Base-by-base conservation (phyloP, 2,797 vertebrate species). In the Pseudochirops corinnae region DNA sequence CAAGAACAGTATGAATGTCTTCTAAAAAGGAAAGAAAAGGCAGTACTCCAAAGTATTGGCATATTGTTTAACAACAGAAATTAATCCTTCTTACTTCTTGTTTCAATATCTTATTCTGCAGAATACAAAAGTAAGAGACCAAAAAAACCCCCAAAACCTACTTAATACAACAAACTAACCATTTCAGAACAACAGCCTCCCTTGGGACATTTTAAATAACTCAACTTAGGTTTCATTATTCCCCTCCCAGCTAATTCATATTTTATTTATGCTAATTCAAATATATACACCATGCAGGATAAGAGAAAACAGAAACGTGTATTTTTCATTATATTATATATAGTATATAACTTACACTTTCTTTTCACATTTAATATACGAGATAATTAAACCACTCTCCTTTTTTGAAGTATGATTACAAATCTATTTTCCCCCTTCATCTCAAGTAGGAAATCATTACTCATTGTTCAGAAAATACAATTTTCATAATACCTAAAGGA, bases 201-300 rank as follows among this genome's bases (percentile, higher is more conserved):
- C 93, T 92, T 62, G 96, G 92, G 93, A 96, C 91, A 91, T 90
- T 97, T 95, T 94, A 91, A 55, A 96, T 91, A 97, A 96, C 94
- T 91, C 95, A 96, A 97, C 93, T 96, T 92, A 92, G 31, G 95
- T 95, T 95, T 97, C 90, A 96, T 53, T 53, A 55, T 33, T 29
- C 12, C 1, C 94, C n/a, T 56, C 94, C 93, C 31, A 33, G 52
- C 93, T 96, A 95, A 97, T 95, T 97, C 95, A 94, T 97, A 95
- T 96, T 97, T 98, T 98, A 98, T 96, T 97, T 97, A 96, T 95
- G 96, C 91, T 92, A 90, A 52, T 93, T 97, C 95, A 96, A 93
- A 96, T 90, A 96, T 90, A 98, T 96, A 97, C 96, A 96, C 96
- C 95, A 90, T 92, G 55, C 57, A 67, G 95, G 96, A 87, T n/a